Evolutionary conservation across 2,797 vertebrate genomes (phyloP).

Genomic region (Mus caroli): DNA sequence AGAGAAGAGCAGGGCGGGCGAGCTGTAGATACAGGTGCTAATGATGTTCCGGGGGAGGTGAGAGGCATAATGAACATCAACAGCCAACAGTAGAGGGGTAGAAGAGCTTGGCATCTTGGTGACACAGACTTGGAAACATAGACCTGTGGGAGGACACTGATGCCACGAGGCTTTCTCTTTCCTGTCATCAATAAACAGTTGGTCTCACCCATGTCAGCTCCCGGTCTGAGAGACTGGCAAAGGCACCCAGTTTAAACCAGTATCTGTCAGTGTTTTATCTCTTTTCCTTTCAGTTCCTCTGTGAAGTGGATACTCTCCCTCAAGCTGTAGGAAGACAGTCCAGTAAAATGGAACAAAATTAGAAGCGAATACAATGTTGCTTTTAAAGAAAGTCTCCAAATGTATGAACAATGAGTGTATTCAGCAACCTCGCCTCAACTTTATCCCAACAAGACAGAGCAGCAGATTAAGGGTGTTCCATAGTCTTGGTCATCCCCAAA

Average conservation of each 20-base stretch:
- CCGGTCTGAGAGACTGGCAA: background rate
- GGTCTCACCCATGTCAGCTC: background rate
- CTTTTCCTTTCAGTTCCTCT: background rate
- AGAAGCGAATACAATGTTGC: background rate
- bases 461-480: background rate
- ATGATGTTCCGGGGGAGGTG: conserved; percentile 38
- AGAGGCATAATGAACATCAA: conserved; percentile 45
- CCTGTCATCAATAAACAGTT: background rate
- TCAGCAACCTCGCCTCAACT: background rate
- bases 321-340: background rate
- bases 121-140: background rate
- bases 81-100: background rate
- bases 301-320: background rate
- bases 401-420: background rate
- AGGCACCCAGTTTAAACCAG: background rate
- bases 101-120: background rate
- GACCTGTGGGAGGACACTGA: background rate
- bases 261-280: background rate
- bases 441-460: background rate
- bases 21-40: conserved; percentile 46
- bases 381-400: conserved; percentile 14
- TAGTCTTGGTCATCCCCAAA: background rate
- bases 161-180: background rate
- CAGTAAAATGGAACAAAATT: background rate
- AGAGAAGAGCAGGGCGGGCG: background rate